Percentiles rank a stretch among this genome's conserved stretches.
Evolutionary conservation across 2,888 invertebrate genomes (phyloP).

Genomic region (Mactromeris polynyma): DNA sequence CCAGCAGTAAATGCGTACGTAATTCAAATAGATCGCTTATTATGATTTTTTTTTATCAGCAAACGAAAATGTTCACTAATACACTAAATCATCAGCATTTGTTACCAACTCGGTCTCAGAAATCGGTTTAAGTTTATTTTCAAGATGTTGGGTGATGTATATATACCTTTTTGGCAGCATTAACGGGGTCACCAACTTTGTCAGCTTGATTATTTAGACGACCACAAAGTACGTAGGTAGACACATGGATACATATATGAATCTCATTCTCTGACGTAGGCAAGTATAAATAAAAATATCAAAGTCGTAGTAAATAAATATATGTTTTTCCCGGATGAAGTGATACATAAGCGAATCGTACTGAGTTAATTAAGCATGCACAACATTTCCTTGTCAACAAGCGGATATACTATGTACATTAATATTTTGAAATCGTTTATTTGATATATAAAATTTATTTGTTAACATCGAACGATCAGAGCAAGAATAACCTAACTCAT

Average conservation of each 20-base stretch:
- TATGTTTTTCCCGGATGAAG: neutral
- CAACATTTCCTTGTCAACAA: neutral
- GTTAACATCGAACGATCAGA: too few relatives aligned
- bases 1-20: neutral
- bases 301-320: neutral
- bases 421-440: too few relatives aligned
- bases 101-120: neutral
- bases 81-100: neutral
- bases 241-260: too few relatives aligned
- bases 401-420: neutral
- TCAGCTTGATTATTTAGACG: neutral
- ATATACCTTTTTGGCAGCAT: neutral
- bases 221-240: conserved; percentile 9
- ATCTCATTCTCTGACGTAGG: neutral
- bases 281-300: neutral
- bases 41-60: neutral
- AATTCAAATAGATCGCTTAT: neutral
- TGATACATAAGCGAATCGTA: neutral
- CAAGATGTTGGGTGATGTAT: neutral
- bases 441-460: too few relatives aligned
- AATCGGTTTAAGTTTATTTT: neutral
- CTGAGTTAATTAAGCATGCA: neutral
- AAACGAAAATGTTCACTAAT: neutral
- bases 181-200: neutral
- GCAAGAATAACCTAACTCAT: too few relatives aligned